phyloP scores from a whole-genome alignment of 2,113 vertebrate genomes.

The Melanerpes aurifrons region DNA sequence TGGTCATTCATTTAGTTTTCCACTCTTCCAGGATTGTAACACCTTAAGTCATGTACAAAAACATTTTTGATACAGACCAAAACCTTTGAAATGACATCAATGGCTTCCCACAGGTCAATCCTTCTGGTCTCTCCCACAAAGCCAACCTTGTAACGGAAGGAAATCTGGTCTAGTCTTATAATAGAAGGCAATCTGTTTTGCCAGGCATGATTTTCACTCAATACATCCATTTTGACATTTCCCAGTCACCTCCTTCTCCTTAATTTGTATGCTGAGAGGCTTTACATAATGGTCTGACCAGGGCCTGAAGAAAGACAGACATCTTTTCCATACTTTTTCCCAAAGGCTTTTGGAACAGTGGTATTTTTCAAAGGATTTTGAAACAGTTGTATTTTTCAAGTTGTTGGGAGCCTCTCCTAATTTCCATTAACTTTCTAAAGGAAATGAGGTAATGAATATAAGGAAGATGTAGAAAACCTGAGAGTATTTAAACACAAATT shows the following conservation, averaged over 20 bases:
- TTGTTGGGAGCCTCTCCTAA: rapidly evolving
- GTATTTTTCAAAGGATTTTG: background rate
- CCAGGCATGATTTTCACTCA: background rate
- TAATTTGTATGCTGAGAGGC: background rate
- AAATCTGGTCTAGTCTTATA: background rate
- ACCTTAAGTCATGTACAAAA: background rate
- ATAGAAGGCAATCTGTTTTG: background rate
- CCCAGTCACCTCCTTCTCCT: background rate
- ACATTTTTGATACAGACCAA: background rate
- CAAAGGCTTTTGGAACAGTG: background rate
- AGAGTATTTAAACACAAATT: background rate
- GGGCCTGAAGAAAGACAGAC: background rate
- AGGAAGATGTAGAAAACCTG: background rate
- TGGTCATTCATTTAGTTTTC: background rate
- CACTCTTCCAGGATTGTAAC: background rate
- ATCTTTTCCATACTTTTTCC: background rate
- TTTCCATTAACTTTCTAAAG: background rate
- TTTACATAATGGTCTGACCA: background rate
- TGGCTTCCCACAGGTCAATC: background rate
- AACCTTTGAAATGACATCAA: background rate
- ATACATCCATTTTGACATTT: background rate
- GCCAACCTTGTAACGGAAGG: background rate
- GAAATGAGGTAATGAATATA: background rate
- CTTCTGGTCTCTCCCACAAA: background rate
- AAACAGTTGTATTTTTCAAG: background rate